phyloP scores from a whole-genome alignment of 2,797 vertebrate genomes.

The Australoheros facetus region DNA sequence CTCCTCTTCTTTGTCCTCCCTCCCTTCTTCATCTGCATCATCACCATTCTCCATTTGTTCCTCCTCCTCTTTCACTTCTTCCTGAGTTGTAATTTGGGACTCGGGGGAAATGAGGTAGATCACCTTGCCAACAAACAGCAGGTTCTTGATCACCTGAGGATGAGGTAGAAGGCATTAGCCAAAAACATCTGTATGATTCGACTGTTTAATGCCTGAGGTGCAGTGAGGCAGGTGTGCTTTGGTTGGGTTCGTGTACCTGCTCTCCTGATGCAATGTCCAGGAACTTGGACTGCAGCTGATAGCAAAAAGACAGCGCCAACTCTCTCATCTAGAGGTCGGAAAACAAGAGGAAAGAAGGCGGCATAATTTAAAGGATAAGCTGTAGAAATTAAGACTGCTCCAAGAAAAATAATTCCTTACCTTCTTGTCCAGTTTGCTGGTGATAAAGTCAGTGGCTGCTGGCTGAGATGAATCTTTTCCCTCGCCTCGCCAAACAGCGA shows the following conservation, averaged over 20 bases:
- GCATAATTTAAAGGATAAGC: background rate
- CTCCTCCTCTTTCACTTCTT: slow-evolving; percentile 36
- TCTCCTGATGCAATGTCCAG: slow-evolving; percentile 89
- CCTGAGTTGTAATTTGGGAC: slow-evolving; percentile 58
- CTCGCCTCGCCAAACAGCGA: slow-evolving; percentile 77
- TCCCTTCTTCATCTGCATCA: background rate
- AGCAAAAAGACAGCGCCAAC: slow-evolving; percentile 87
- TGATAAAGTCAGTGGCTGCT: slow-evolving; percentile 81
- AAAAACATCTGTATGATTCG: accelerated
- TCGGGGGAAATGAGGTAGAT: slow-evolving; percentile 88
- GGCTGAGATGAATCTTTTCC: slow-evolving; percentile 53
- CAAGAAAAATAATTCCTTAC: slow-evolving; percentile 61
- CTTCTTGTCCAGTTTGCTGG: slow-evolving; percentile 85
- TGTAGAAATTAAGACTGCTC: accelerated
- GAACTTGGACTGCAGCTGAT: slow-evolving; percentile 94
- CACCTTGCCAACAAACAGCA: slow-evolving; percentile 93
- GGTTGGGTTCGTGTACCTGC: slow-evolving; percentile 82
- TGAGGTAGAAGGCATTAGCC: background rate
- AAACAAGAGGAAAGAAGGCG: background rate
- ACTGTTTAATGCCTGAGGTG: background rate
- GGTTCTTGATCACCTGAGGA: slow-evolving; percentile 93
- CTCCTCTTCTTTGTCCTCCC: slow-evolving; percentile 28
- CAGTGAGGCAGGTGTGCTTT: background rate
- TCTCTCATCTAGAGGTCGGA: slow-evolving; percentile 86
- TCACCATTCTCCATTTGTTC: background rate